Conservation (phyloP, 2,888 invertebrate genomes). For the Aproaerema taeniolella region DNA sequence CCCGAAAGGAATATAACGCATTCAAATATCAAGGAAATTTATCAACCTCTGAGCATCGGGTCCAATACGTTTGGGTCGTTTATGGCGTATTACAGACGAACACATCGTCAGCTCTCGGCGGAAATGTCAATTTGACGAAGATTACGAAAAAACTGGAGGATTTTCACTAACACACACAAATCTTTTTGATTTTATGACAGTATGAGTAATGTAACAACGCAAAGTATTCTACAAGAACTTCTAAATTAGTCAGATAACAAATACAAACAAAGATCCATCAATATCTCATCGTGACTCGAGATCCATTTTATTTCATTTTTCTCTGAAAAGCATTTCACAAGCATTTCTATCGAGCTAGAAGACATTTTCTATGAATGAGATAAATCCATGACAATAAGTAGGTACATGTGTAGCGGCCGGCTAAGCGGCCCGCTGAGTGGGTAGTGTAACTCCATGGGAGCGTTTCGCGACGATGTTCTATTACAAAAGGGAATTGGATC, state of each 20-base stretch:
- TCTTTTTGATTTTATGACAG: slow-evolving; percentile 43
- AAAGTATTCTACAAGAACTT: too few species aligned
- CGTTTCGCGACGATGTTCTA: slow-evolving; percentile 76
- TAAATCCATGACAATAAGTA: slow-evolving; percentile 22
- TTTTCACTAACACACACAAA: slow-evolving; percentile 54
- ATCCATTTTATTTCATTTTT: too few species aligned
- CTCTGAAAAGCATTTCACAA: too few species aligned
- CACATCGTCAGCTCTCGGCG: slow-evolving; percentile 66
- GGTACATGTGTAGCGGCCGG: slow-evolving; percentile 44
- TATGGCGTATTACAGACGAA: slow-evolving; percentile 67
- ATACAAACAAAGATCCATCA: too few species aligned
- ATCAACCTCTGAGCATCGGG: slow-evolving; percentile 63
- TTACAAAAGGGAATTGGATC: slow-evolving; percentile 78
- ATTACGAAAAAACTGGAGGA: slow-evolving; percentile 58
- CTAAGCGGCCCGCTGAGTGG: slow-evolving; percentile 67
- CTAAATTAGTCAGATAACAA: too few species aligned
- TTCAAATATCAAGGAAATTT: slow-evolving; percentile 73
- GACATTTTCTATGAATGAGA: slow-evolving; percentile 12
- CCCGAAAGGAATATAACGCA: slow-evolving; percentile 63
- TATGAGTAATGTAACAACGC: slow-evolving; percentile 53
- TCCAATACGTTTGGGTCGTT: slow-evolving; percentile 70
- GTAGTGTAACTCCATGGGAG: slow-evolving; percentile 67
- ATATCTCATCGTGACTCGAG: too few species aligned
- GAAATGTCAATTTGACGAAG: slow-evolving; percentile 73
- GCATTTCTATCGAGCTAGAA: too few species aligned